A percentile compares a stretch with the other conserved stretches of the same genome.
phyloP scores from a whole-genome alignment of 35 echinoderm and acorn worm species.

The Acanthaster planci region DNA sequence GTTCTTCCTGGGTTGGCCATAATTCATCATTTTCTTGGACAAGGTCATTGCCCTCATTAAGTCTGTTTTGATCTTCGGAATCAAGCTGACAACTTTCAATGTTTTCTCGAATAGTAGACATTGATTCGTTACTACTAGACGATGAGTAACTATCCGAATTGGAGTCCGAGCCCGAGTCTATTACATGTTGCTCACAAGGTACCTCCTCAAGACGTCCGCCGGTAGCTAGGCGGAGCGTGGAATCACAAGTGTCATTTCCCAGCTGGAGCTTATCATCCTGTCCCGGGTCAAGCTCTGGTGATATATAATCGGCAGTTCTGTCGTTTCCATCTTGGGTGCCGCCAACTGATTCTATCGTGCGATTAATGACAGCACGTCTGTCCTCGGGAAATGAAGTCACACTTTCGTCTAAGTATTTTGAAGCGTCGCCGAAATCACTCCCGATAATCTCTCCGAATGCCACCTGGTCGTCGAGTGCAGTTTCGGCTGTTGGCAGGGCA shows the following conservation, averaged over 20 bases:
- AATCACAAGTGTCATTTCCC: too few relatives aligned
- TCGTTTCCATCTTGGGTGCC: too few relatives aligned
- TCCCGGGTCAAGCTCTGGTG: too few relatives aligned
- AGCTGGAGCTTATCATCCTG: too few relatives aligned
- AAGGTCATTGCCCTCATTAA: background rate
- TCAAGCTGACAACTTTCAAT: background rate
- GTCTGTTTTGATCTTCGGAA: background rate
- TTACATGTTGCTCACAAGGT: background rate
- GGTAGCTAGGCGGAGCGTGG: too few relatives aligned
- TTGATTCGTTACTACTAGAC: background rate
- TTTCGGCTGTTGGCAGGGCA: background rate
- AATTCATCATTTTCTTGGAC: background rate
- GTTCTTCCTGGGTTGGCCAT: background rate
- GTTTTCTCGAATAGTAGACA: conserved; percentile 16
- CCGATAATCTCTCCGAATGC: background rate
- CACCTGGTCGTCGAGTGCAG: background rate
- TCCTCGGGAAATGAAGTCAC: background rate
- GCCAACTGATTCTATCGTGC: too few relatives aligned
- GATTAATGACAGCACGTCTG: background rate
- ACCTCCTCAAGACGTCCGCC: background rate
- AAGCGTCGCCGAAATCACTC: background rate
- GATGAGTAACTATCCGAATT: background rate
- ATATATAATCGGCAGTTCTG: too few relatives aligned
- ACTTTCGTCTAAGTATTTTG: background rate
- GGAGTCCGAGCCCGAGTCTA: background rate